Conservation (phyloP, 2,888 invertebrate species). For the Pandemis cinnamomeana region DNA sequence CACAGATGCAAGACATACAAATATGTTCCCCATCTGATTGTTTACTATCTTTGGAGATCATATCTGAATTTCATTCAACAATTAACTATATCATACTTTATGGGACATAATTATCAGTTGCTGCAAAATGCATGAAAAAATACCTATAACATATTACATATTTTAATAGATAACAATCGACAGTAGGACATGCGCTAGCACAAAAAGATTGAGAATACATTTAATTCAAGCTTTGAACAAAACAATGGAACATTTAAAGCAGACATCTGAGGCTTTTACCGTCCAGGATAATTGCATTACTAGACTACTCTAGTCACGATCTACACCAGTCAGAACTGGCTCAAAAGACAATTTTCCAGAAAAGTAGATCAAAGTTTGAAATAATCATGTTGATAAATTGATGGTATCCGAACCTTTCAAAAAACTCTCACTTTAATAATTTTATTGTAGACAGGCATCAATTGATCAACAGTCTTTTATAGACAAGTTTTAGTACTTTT, state of each 20-base stretch:
- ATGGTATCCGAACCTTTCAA: neutral
- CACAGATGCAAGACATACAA: constrained; percentile 57
- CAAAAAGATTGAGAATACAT: neutral
- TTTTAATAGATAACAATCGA: neutral
- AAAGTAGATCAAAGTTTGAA: neutral
- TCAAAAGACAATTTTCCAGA: too few relatives aligned
- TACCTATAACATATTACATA: neutral
- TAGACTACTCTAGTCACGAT: neutral
- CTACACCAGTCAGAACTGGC: too few relatives aligned
- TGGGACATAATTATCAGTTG: constrained; percentile 30
- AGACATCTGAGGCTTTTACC: constrained; percentile 10
- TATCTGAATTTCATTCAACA: constrained; percentile 52
- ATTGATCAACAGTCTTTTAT: neutral
- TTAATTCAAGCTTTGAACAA: neutral
- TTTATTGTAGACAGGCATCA: neutral
- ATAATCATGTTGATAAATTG: neutral
- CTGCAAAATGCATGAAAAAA: constrained; percentile 22
- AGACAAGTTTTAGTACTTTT: neutral
- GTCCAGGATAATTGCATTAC: neutral
- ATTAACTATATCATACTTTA: constrained; percentile 37
- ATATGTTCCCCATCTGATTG: constrained; percentile 61
- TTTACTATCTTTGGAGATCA: constrained; percentile 55
- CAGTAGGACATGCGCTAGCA: neutral
- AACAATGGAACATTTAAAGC: constrained; percentile 13
- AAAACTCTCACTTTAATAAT: neutral